A percentile compares a stretch with the other conserved stretches of the same genome.
Evolutionary conservation across 2,888 invertebrate genomes (phyloP).

Genomic region (Lycia hirtaria): DNA sequence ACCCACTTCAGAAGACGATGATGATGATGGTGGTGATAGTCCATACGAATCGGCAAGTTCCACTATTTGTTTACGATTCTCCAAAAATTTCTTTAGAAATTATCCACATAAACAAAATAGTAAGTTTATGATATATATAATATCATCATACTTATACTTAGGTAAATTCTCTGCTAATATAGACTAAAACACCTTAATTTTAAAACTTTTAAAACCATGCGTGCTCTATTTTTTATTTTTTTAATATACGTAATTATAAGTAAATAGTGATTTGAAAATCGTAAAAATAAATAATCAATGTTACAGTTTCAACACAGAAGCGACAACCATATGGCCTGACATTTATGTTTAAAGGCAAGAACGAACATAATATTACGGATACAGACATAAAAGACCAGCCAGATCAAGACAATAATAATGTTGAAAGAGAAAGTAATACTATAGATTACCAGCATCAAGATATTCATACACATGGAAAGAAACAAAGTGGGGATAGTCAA

Average conservation of each 20-base stretch:
- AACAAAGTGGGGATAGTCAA: background rate
- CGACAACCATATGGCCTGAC: constrained; percentile 7
- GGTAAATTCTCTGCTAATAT: background rate
- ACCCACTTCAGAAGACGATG: constrained; percentile 51
- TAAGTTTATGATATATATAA: constrained; percentile 35
- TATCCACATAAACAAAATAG: constrained; percentile 23
- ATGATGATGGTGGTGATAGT: constrained; percentile 41
- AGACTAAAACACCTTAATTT: too few species aligned
- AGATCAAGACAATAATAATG: background rate
- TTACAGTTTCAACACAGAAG: constrained; percentile 3
- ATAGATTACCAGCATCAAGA: background rate
- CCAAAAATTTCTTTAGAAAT: constrained; percentile 42
- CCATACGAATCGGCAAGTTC: constrained; percentile 42
- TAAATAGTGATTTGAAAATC: background rate
- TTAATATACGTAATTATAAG: too few species aligned
- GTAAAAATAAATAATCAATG: background rate
- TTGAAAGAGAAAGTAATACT: background rate
- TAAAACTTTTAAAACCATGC: too few species aligned
- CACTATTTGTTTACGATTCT: constrained; percentile 51
- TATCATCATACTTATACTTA: background rate
- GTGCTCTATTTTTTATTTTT: too few species aligned
- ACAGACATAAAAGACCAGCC: background rate
- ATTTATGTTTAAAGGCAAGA: constrained; percentile 12
- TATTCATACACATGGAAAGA: background rate
- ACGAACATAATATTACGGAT: background rate